phyloP scores from a whole-genome alignment of 2,888 invertebrate genomes.

The Julus scandinavius region DNA sequence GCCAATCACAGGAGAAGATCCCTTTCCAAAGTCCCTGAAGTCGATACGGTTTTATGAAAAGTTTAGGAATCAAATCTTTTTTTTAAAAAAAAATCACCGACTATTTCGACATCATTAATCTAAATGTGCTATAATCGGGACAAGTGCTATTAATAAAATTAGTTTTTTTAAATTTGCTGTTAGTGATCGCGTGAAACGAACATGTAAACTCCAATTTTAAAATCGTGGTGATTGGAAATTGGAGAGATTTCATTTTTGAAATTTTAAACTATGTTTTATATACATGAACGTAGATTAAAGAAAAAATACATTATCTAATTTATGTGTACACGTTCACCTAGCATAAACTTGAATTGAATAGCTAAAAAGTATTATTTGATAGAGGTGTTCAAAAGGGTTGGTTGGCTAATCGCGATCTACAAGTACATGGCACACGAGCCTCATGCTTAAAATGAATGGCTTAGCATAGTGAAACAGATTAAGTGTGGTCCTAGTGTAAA shows the following conservation, averaged over 20 bases:
- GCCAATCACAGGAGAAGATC: not conserved
- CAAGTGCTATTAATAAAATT: not conserved
- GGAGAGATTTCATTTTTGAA: not conserved
- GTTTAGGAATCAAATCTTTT: not conserved
- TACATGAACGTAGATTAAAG: not conserved
- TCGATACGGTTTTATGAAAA: not conserved
- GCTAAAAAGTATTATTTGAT: not conserved
- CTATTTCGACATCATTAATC: not conserved
- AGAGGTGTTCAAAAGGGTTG: too few relatives aligned
- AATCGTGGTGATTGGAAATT: not conserved
- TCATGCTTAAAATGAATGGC: too few relatives aligned
- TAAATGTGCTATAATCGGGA: not conserved
- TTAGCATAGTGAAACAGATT: too few relatives aligned
- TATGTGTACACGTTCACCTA: not conserved
- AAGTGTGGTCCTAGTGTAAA: too few relatives aligned
- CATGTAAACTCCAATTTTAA: not conserved
- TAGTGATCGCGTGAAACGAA: not conserved
- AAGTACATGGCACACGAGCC: too few relatives aligned
- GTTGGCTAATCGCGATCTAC: too few relatives aligned
- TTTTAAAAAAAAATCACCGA: not conserved
- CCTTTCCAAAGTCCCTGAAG: conserved; percentile 35
- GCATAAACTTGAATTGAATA: not conserved
- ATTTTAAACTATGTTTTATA: not conserved
- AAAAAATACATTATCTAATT: not conserved
- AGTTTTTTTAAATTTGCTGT: not conserved